Evolutionary conservation across 2,888 invertebrate species (phyloP).

Genomic region (Tinea semifulvella): DNA sequence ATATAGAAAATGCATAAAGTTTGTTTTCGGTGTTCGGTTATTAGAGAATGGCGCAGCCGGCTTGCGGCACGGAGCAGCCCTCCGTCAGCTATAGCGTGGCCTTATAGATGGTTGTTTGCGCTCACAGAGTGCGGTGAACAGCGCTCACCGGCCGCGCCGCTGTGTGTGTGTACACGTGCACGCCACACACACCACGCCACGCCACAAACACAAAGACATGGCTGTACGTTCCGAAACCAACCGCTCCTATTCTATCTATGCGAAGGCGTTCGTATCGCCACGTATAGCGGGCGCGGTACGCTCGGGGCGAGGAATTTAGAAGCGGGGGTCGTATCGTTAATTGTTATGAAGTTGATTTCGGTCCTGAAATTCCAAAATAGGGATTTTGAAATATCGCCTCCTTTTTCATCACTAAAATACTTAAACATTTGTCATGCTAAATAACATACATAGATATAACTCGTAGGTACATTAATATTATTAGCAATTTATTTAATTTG

Average conservation of each 20-base stretch:
- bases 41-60: constrained; percentile 27
- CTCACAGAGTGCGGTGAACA: constrained; percentile 69
- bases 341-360: constrained; percentile 68
- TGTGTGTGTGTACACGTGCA: constrained; percentile 47
- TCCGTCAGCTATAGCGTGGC: constrained; percentile 67
- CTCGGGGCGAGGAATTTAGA: constrained; percentile 67
- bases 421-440: constrained; percentile 26
- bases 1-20: constrained; percentile 18
- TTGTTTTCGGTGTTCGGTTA: background rate
- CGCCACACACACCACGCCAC: constrained; percentile 28
- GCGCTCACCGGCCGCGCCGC: constrained; percentile 57
- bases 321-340: constrained; percentile 68
- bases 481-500: too few species aligned
- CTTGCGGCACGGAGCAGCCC: constrained; percentile 50
- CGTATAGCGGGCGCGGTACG: constrained; percentile 47
- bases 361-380: constrained; percentile 66
- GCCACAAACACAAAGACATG: constrained; percentile 31
- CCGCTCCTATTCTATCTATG: constrained; percentile 64
- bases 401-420: constrained; percentile 41
- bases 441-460: too few species aligned
- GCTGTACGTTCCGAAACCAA: constrained; percentile 63
- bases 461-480: too few species aligned
- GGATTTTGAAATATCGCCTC: constrained; percentile 63
- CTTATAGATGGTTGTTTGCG: constrained; percentile 69
- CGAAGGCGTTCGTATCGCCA: constrained; percentile 63